These are phyloP conservation scores for Uloborus plumipes DNA, from an alignment of 2,888 invertebrate genomes.

Conservation along the genomic window DNA sequence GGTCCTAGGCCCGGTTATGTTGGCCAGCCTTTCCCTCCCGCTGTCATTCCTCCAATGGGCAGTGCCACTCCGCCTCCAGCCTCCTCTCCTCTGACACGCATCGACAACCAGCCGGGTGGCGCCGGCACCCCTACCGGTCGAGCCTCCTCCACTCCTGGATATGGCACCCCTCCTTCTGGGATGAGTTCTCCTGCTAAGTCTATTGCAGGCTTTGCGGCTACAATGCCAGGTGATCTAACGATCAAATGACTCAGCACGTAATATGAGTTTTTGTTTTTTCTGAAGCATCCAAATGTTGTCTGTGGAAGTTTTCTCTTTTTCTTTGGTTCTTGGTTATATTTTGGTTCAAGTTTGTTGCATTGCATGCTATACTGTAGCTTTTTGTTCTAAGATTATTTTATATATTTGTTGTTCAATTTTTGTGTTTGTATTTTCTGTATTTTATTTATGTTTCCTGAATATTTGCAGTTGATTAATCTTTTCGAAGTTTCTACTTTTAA, in stretches of 20 bases:
- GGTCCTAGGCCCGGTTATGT: constrained; percentile 34
- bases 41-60: constrained; percentile 27
- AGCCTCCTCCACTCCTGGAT: constrained; percentile 62
- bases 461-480: too few species aligned
- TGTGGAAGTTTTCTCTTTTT: background rate
- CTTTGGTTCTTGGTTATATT: background rate
- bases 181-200: constrained; percentile 65
- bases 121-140: constrained; percentile 50
- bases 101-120: constrained; percentile 26
- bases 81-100: constrained; percentile 26
- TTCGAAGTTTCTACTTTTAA: too few species aligned
- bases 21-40: constrained; percentile 45
- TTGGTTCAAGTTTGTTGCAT: background rate
- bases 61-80: constrained; percentile 52
- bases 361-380: background rate
- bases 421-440: too few species aligned
- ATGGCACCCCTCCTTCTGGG: constrained; percentile 65
- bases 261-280: too few species aligned
- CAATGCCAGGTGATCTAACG: constrained; percentile 57
- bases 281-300: too few species aligned
- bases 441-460: too few species aligned
- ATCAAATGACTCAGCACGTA: background rate
- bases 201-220: constrained; percentile 43
- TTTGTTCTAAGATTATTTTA: background rate
- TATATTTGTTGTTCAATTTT: background rate